Percentiles rank a stretch among this genome's conserved stretches.
Evolutionary conservation across 2,113 vertebrate species (phyloP).

Genomic region (Tyto alba): DNA sequence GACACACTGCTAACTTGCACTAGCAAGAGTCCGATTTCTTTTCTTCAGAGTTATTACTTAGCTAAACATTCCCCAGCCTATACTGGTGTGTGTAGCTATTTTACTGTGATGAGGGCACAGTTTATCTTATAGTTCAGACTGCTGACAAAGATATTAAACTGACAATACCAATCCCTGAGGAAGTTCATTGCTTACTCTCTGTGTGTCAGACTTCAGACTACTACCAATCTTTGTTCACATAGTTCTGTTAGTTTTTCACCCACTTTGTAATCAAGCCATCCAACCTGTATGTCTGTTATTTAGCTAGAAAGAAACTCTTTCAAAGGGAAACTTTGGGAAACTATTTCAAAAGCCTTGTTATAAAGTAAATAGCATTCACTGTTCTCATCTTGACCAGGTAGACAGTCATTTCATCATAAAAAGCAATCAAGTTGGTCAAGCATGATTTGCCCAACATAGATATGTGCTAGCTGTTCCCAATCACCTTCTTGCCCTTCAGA

Average conservation of each 20-base stretch:
- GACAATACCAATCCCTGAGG: not conserved
- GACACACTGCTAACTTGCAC: accelerated
- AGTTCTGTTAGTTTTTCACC: not conserved
- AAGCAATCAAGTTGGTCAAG: not conserved
- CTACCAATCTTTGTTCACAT: not conserved
- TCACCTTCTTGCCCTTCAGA: not conserved
- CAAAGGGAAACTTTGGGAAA: not conserved
- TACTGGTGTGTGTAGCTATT: not conserved
- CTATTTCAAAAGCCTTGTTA: not conserved
- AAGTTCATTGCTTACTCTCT: not conserved
- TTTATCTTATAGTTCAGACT: not conserved
- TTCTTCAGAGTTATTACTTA: not conserved
- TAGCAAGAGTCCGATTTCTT: accelerated
- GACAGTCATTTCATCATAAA: not conserved
- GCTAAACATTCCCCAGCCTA: accelerated
- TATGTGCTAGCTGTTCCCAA: not conserved
- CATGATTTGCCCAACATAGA: not conserved
- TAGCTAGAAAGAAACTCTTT: not conserved
- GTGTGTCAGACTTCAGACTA: not conserved
- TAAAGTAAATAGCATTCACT: not conserved
- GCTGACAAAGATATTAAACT: not conserved
- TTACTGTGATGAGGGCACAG: not conserved
- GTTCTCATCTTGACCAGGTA: not conserved
- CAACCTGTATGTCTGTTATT: not conserved
- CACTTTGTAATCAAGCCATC: not conserved